Percentiles rank a stretch among this genome's conserved stretches.
phyloP scores from a whole-genome alignment of 2,888 invertebrate species.

The Erebia epiphron region DNA sequence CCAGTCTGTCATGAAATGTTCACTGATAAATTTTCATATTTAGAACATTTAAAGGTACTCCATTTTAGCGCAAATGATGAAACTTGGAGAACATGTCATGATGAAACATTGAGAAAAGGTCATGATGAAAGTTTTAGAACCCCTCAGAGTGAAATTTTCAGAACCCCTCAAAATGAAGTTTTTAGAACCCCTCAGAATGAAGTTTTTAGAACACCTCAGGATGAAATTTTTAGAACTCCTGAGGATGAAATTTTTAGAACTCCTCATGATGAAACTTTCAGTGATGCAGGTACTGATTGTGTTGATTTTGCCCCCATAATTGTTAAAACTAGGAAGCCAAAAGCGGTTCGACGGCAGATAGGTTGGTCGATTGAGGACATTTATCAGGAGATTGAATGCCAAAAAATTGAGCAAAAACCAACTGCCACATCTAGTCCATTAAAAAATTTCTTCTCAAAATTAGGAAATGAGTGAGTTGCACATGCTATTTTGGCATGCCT shows the following conservation, averaged over 20 bases:
- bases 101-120: constrained; percentile 40
- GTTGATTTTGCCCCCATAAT: constrained; percentile 71
- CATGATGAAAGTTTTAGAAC: constrained; percentile 44
- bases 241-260: not conserved
- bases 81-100: constrained; percentile 35
- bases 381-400: constrained; percentile 78
- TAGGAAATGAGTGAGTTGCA: constrained; percentile 78
- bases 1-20: constrained; percentile 76
- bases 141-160: constrained; percentile 43
- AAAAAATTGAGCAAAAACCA: constrained; percentile 65
- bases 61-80: constrained; percentile 56
- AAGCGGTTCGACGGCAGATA: constrained; percentile 72
- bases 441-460: constrained; percentile 73
- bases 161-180: constrained; percentile 42
- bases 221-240: not conserved
- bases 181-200: constrained; percentile 42
- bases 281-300: constrained; percentile 63
- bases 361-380: constrained; percentile 80
- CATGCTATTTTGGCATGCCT: constrained; percentile 67
- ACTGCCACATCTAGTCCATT: constrained; percentile 73
- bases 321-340: constrained; percentile 68
- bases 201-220: constrained; percentile 30
- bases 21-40: constrained; percentile 63
- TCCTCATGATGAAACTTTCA: constrained; percentile 43
- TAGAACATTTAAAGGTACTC: constrained; percentile 66